These are phyloP conservation scores for Protomyctophum bolini DNA, from an alignment of 2,113 vertebrate genomes.

Conservation along the genomic window DNA sequence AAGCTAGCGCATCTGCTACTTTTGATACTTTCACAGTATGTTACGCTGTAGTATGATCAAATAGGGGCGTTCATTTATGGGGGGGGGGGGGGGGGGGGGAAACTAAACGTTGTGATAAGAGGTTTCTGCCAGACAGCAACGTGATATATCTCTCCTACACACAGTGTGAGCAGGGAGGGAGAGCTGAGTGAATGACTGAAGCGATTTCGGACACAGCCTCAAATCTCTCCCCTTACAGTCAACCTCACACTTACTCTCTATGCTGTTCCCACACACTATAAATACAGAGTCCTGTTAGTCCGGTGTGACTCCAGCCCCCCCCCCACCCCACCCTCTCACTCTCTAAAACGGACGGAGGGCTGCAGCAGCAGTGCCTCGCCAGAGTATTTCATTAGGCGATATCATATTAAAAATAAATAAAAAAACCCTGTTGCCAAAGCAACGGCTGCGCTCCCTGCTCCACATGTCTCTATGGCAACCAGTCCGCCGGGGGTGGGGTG, in stretches of 20 bases:
- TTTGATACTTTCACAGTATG: no score
- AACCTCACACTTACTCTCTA: slow-evolving; percentile 44
- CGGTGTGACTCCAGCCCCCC: slow-evolving; percentile 45
- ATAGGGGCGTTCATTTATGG: no score
- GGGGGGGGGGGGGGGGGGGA: no score
- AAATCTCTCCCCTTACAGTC: slow-evolving; percentile 21
- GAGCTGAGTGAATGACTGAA: no score
- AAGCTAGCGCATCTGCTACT: no score
- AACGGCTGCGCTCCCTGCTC: slow-evolving; percentile 46
- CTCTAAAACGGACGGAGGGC: slow-evolving; percentile 46
- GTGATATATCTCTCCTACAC: no score
- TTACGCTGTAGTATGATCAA: no score
- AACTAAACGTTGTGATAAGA: no score
- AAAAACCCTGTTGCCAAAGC: slow-evolving; percentile 58
- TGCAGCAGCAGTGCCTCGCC: slow-evolving; percentile 67
- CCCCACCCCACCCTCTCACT: slow-evolving; percentile 34
- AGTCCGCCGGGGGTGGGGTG: slow-evolving; percentile 56
- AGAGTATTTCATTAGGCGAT: slow-evolving; percentile 64
- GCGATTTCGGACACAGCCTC: no score
- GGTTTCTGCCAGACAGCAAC: no score
- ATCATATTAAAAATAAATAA: slow-evolving; percentile 70
- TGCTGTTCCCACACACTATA: slow-evolving; percentile 52
- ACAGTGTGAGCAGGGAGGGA: no score
- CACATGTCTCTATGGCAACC: slow-evolving; percentile 69
- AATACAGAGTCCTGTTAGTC: slow-evolving; percentile 65